These are phyloP conservation scores for Caerostris extrusa DNA, from an alignment of 1,140 invertebrate species.

Conservation along the genomic window DNA sequence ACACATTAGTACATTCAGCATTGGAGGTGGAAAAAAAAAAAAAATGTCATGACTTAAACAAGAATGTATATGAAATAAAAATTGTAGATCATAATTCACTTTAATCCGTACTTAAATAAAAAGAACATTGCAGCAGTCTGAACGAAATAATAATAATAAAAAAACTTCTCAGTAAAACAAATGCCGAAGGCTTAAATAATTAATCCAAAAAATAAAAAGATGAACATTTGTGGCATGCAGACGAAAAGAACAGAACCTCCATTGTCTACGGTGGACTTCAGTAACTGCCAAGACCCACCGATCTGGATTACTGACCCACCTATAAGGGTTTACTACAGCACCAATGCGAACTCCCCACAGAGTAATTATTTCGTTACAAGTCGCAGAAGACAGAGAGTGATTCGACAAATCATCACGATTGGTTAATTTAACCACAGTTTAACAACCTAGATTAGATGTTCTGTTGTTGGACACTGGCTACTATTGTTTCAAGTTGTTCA, in stretches of 20 bases:
- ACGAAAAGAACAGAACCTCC: not conserved
- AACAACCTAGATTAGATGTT: constrained; percentile 13
- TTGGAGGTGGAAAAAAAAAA: too few species aligned
- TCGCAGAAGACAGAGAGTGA: not conserved
- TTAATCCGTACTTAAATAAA: too few species aligned
- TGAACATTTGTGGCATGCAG: not conserved
- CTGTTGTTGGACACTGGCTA: not conserved
- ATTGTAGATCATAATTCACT: too few species aligned
- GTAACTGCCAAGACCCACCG: not conserved
- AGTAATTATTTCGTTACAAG: constrained; percentile 24
- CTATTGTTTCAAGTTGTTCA: not conserved
- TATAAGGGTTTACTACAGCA: not conserved
- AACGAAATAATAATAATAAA: too few species aligned
- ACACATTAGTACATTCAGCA: too few species aligned
- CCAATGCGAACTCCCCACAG: not conserved
- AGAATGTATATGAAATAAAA: too few species aligned
- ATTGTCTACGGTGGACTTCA: too few species aligned
- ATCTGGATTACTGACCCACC: not conserved
- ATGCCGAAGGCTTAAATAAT: too few species aligned
- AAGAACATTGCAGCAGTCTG: too few species aligned
- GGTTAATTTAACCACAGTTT: constrained; percentile 17
- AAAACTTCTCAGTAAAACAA: too few species aligned
- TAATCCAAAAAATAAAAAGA: not conserved
- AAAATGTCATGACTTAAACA: too few species aligned
- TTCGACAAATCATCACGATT: not conserved